phyloP scores from a whole-genome alignment of 1,140 invertebrate genomes.

The Lasaia peninsularis region DNA sequence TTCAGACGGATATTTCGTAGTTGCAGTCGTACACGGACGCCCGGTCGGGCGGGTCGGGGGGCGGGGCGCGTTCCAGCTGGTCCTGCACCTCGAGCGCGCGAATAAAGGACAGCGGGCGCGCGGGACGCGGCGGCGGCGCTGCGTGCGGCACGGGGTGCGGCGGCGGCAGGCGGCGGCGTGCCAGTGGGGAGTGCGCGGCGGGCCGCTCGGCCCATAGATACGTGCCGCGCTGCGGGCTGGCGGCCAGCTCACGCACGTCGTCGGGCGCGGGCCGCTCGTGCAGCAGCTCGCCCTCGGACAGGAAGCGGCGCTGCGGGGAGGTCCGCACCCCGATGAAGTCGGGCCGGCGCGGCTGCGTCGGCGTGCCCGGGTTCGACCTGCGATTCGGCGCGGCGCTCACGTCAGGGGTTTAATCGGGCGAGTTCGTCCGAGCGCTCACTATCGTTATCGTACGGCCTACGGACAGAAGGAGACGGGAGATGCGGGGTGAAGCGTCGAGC shows the following conservation, averaged over 20 bases:
- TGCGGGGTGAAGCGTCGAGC: slow-evolving; percentile 68
- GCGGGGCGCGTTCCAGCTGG: slow-evolving; percentile 81
- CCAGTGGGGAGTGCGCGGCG: slow-evolving; percentile 43
- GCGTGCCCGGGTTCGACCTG: slow-evolving; percentile 93
- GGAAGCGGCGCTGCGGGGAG: slow-evolving; percentile 87
- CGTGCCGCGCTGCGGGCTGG: slow-evolving; percentile 88
- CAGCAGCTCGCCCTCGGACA: slow-evolving; percentile 90
- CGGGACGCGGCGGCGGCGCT: slow-evolving; percentile 81
- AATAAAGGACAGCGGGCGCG: slow-evolving; percentile 94
- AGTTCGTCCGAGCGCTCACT: slow-evolving; percentile 71
- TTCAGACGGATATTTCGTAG: slow-evolving; percentile 94
- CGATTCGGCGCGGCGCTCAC: slow-evolving; percentile 60
- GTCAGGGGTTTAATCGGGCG: slow-evolving; percentile 74
- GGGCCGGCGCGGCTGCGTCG: slow-evolving; percentile 89
- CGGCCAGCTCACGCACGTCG: slow-evolving; percentile 87
- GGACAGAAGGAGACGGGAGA: slow-evolving; percentile 74
- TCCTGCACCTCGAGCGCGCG: slow-evolving; percentile 94
- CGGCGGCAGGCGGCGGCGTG: slow-evolving; percentile 38
- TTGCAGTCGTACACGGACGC: slow-evolving; percentile 96
- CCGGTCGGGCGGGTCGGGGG: slow-evolving; percentile 86
- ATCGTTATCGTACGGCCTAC: slow-evolving; percentile 71
- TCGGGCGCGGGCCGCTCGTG: slow-evolving; percentile 79
- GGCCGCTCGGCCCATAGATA: slow-evolving; percentile 76
- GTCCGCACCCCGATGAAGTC: slow-evolving; percentile 88
- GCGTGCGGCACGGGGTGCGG: slow-evolving; percentile 79